Evolutionary conservation across 2,113 vertebrate species (phyloP), one percentile per base, ranked within the genome.

Genomic region (Motacilla tschutschensis): DNA sequence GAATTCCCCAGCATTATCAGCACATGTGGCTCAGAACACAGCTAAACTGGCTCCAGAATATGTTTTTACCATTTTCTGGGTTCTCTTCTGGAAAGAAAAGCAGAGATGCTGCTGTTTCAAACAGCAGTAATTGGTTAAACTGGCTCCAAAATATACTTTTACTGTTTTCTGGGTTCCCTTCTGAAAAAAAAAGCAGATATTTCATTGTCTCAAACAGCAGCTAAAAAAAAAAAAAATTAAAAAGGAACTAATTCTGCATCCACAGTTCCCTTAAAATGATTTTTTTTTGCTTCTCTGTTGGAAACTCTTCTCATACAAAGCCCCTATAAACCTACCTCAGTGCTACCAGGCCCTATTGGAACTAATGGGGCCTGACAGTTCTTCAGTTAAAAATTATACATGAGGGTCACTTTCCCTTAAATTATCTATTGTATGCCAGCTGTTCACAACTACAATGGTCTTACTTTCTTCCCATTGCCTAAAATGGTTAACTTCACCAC

Each of bases 371-470:
- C 97, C 96, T 98, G 97, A 98, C 97, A 97, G 96, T 97, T 97
- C 96, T 96, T 97, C 96, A 97, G 96, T 97, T 97, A 97, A 98
- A 98, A 98, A 98, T 97, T 97, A 97, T 93, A 96, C 96, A 97
- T 97, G 93, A 97, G 97, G 97, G 97, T 97, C 97, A 97, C 97
- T 98, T 97, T 97, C 95, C 95, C 93, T 97, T 97, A 97, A 97
- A 98, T 97, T 97, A 97, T 97, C 97, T 97, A 97, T 97, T 97
- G 97, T 96, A 91, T 93, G 95, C 97, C 97, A 98, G 97, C 97
- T 97, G 97, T 97, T 97, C 97, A 79, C 96, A 94, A 96, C 95
- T 92, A 93, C 95, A 96, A 65, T 35, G 89, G 82, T 82, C 90
- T 95, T 86, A 77, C 92, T 96, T 95, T 96, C 95, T 94, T 95